Conservation (phyloP, 2,888 invertebrate species). For the Drosophila borborema region DNA sequence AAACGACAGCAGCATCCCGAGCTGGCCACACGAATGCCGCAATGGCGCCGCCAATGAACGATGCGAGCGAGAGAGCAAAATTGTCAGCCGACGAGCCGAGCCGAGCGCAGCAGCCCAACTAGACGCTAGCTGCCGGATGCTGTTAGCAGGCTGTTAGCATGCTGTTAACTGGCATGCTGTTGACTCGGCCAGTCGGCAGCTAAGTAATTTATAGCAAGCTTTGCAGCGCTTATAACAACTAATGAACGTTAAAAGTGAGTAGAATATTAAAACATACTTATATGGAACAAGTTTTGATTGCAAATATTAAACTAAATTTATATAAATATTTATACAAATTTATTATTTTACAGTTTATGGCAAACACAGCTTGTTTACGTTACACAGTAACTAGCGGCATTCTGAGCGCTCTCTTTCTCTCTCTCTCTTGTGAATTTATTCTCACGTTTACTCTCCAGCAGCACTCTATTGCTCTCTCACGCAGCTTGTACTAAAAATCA, state of each 20-base stretch:
- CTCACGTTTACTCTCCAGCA: conserved; percentile 48
- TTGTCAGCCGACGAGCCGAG: conserved; percentile 32
- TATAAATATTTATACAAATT: neutral
- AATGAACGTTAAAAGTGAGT: too few species aligned
- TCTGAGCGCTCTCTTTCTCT: conserved; percentile 9
- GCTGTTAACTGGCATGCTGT: conserved; percentile 22
- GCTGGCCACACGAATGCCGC: conserved; percentile 19
- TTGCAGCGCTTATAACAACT: conserved; percentile 8
- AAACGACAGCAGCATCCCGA: conserved; percentile 64
- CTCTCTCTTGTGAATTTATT: conserved; percentile 40
- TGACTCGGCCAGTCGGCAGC: conserved; percentile 2
- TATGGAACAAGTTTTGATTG: neutral
- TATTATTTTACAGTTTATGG: conserved; percentile 47
- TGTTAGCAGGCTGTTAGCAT: conserved; percentile 24
- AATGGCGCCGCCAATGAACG: conserved; percentile 51
- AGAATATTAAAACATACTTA: neutral
- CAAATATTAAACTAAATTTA: neutral
- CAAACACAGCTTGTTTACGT: conserved; percentile 66
- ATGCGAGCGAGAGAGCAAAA: conserved; percentile 44
- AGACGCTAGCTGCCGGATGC: conserved; percentile 33
- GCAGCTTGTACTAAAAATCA: conserved; percentile 69
- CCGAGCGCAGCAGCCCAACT: conserved; percentile 54
- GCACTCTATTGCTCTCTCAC: conserved; percentile 19
- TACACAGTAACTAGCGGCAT: conserved; percentile 47
- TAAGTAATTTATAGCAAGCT: conserved; percentile 47